Base-by-base conservation (phyloP, 2,888 invertebrate genomes). In the Pterostichus niger region DNA sequence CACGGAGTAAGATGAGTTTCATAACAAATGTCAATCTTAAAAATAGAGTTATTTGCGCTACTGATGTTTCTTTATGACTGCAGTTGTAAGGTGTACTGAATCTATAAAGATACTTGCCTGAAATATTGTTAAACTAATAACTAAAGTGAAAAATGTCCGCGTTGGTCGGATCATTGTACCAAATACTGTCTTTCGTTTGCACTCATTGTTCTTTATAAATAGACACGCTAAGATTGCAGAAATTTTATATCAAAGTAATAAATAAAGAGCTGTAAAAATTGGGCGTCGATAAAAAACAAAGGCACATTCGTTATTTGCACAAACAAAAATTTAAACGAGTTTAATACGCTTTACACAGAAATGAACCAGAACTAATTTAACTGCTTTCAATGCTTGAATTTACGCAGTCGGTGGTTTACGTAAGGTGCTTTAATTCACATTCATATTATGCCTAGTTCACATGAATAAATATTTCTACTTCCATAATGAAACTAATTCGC, bases 191-290 rank as follows among this genome's bases (percentile, higher is more conserved):
- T 64, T 64, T 33, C 11, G 10, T 13, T 10, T 17, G 64, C 64
- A 49, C n/a, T 49, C 13, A 49, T 49, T 33, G 64, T 64, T 64
- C 64, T 24, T 56, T 56, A 33, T 64, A 64, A 64, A 64, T 64
- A 64, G 64, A 64, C 64, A 59, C 59, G 59, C 24, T 59, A 59
- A 31, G 59, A 59, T 33, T 35, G 10, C n/a, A 35, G 33, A 64
- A 33, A 64, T 64, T 64, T 64, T 64, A 64, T 64, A 64, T 64
- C 64, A 13, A 64, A 64, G 64, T 64, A 64, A 64, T 64, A 64
- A 64, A 64, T 13, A n/a, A 35, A 35, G 13, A 13, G 33, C 35
- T 64, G 64, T 64, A 35, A 64, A 64, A 64, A 33, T 64, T 64
- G 64, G 33, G 64, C 33, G 33, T 35, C 64, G 64, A 64, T 64